These are phyloP conservation scores for Chironomus tepperi DNA, from an alignment of 1,140 invertebrate species.

Conservation along the genomic window DNA sequence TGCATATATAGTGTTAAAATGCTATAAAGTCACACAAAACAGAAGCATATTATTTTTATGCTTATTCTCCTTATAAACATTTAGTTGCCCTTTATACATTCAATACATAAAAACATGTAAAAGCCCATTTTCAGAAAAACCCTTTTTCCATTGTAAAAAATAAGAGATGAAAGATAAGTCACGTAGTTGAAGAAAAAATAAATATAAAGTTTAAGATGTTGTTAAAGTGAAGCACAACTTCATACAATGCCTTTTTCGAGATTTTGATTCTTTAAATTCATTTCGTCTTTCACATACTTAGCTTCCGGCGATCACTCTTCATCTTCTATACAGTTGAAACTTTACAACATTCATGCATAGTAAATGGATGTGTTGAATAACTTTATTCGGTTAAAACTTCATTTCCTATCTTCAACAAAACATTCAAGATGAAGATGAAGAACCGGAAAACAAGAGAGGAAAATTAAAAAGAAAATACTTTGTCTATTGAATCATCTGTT, in stretches of 20 bases:
- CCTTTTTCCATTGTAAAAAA: not conserved
- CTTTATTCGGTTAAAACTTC: too few species aligned
- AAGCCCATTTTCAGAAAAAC: not conserved
- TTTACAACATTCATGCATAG: not conserved
- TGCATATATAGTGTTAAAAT: conserved; percentile 1
- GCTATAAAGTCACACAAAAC: not conserved
- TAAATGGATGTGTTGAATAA: not conserved
- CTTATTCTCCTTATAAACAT: not conserved
- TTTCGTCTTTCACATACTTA: not conserved
- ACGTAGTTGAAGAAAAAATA: conserved; percentile 8
- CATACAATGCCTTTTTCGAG: too few species aligned
- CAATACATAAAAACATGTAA: too few species aligned
- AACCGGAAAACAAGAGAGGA: too few species aligned
- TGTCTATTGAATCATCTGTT: too few species aligned
- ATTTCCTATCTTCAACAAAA: too few species aligned
- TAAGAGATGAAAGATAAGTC: not conserved
- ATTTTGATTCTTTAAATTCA: too few species aligned
- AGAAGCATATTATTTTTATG: not conserved
- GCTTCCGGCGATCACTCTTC: not conserved
- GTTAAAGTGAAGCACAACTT: too few species aligned
- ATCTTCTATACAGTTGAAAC: not conserved
- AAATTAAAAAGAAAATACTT: too few species aligned
- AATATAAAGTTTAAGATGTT: not conserved
- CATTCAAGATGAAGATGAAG: too few species aligned
- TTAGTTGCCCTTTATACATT: not conserved